phyloP scores from a whole-genome alignment of 2,113 vertebrate genomes.

The Melierax canorus region DNA sequence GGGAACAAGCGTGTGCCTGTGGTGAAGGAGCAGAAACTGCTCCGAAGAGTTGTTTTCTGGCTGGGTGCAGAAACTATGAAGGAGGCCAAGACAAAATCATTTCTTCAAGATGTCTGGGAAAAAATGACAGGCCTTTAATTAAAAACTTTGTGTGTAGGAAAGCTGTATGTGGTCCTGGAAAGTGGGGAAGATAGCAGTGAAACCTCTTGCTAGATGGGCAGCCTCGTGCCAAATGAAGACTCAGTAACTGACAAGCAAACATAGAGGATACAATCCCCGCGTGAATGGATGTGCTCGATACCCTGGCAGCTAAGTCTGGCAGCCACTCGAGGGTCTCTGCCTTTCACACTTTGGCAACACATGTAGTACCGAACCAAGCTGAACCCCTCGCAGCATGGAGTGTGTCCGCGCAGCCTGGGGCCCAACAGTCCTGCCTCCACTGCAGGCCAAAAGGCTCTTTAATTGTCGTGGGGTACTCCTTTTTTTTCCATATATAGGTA shows the following conservation, averaged over 20 bases:
- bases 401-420: neutral
- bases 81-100: neutral
- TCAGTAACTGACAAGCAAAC: neutral
- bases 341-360: neutral
- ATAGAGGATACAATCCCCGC: neutral
- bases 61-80: neutral
- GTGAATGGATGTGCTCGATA: neutral
- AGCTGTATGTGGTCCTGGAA: neutral
- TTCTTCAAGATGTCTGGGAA: neutral
- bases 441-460: neutral
- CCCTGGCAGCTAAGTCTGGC: neutral
- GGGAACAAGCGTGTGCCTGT: neutral
- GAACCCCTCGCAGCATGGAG: accelerated
- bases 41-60: neutral
- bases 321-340: neutral
- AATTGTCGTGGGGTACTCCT: neutral
- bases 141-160: neutral
- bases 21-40: neutral
- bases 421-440: neutral
- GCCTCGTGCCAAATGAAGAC: neutral
- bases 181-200: neutral
- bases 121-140: neutral
- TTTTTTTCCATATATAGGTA: neutral
- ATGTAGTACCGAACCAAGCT: neutral
- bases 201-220: neutral